phyloP scores from a whole-genome alignment of 2,797 vertebrate species.

The Takifugu rubripes region DNA sequence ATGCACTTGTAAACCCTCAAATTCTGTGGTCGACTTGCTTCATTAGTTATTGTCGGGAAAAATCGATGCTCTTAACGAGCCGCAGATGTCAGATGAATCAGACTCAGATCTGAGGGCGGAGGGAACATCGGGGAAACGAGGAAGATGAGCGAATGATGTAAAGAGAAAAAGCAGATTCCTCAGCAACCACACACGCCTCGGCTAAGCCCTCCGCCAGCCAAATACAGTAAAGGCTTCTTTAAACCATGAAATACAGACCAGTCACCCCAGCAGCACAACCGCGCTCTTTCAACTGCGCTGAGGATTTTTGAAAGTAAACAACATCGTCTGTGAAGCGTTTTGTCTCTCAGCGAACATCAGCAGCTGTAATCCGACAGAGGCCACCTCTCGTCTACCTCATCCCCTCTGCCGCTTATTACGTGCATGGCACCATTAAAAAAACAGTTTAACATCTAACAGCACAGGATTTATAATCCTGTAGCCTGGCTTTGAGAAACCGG shows the following conservation, averaged over 20 bases:
- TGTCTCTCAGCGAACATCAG: too few species aligned
- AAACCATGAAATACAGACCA: slow-evolving; percentile 57
- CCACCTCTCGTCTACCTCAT: not conserved
- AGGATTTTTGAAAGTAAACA: too few species aligned
- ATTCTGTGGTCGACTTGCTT: slow-evolving; percentile 50
- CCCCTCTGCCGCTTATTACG: too few species aligned
- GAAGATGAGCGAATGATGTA: slow-evolving; percentile 29
- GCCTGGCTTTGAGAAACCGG: slow-evolving; percentile 21
- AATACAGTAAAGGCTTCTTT: slow-evolving; percentile 64
- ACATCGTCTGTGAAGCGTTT: too few species aligned
- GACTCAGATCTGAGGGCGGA: slow-evolving; percentile 35
- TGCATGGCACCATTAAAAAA: too few species aligned
- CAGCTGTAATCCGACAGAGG: not conserved
- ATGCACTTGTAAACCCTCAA: slow-evolving; percentile 35
- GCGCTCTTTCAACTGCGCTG: not conserved
- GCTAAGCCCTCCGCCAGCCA: slow-evolving; percentile 44
- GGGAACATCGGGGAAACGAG: slow-evolving; percentile 24
- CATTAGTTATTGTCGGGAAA: slow-evolving; percentile 59
- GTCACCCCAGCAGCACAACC: slow-evolving; percentile 17
- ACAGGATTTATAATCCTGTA: slow-evolving; percentile 40
- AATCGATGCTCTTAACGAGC: slow-evolving; percentile 53
- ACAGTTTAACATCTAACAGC: not conserved
- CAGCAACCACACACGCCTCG: slow-evolving; percentile 53
- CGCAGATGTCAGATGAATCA: slow-evolving; percentile 63
- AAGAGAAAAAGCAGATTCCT: slow-evolving; percentile 48